Base-by-base conservation (phyloP, 2,888 invertebrate species). In the Meteorus cinctellus region DNA sequence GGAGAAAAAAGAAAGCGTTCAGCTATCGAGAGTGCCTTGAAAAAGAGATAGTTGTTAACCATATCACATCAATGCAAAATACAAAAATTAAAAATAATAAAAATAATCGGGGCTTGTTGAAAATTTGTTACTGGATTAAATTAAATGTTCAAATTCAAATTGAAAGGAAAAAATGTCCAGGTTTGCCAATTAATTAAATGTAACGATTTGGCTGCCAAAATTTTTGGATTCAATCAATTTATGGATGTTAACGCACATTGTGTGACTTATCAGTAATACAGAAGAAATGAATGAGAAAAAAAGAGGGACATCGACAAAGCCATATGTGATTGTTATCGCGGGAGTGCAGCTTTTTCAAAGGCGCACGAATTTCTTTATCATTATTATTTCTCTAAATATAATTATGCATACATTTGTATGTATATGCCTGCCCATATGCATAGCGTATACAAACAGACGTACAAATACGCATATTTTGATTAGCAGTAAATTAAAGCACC, bases 21-120 rank as follows among this genome's bases (percentile, higher is more conserved):
- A 72, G 59, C 59, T 72, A 71, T 67, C 66, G 45, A 66, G 66
- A 75, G 75, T 75, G 75, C 75, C 75, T 75, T 75, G 65, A 63
- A 66, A 51, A 63, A 5, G 27, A 71, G 45, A 59, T 73, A 73
- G 55, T 73, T 72, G 72, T 72, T 73, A 45, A 73, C 63, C 72
- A 73, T 73, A 73, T 73, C 72, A 66, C 51, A 36, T 55, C 36
- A 72, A 72, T 19, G n/a, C 65, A 65, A 34, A 41, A 36, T n/a
- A 66, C 48, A 36, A 65, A 19, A 59, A 29, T 31, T 66, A 66
- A 66, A n/a, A 48, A 62, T 66, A 51, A 48, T 27, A 51, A 36
- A 36, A 55, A 51, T 3, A 14, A 27, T 14, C 51, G 36, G 24
- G 24, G 59, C 45, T 24, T 48, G 29, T 41, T 66, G 24, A 24